Percentiles rank a stretch among this genome's conserved stretches.
Evolutionary conservation across 2,797 vertebrate genomes (phyloP).

Genomic region (Chanos chanos): DNA sequence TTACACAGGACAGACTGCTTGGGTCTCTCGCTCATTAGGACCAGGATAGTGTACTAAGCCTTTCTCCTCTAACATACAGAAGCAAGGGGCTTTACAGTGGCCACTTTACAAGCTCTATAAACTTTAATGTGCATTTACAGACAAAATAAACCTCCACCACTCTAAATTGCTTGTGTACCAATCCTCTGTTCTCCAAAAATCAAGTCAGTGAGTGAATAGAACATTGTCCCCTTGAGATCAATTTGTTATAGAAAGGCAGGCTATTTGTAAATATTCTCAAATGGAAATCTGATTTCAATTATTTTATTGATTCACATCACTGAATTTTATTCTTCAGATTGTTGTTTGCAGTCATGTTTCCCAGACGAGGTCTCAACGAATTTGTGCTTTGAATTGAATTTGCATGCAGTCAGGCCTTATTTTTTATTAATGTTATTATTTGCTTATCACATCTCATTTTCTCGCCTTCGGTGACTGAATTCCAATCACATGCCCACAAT

Average conservation of each 20-base stretch:
- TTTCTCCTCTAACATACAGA: conserved; percentile 62
- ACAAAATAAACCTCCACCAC: conserved; percentile 62
- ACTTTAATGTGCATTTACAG: conserved; percentile 74
- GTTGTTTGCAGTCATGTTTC: conserved; percentile 73
- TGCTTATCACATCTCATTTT: conserved; percentile 28
- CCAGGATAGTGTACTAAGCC: not conserved
- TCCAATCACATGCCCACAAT: conserved; percentile 20
- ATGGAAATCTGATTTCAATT: conserved; percentile 77
- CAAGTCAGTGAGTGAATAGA: conserved; percentile 16
- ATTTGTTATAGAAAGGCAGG: conserved; percentile 25
- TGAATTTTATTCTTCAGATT: conserved; percentile 77
- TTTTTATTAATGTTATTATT: conserved; percentile 37
- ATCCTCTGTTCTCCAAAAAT: conserved; percentile 53
- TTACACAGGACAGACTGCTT: conserved; percentile 14
- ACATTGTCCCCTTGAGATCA: conserved; percentile 21
- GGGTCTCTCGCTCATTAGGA: not conserved
- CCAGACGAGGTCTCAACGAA: conserved; percentile 58
- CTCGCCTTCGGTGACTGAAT: conserved; percentile 23
- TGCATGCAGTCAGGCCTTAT: conserved; percentile 39
- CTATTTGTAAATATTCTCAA: conserved; percentile 52
- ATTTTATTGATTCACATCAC: conserved; percentile 79
- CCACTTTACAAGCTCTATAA: conserved; percentile 79
- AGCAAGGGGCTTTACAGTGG: conserved; percentile 76
- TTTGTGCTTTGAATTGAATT: conserved; percentile 63
- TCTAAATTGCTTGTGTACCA: conserved; percentile 54